Conservation (phyloP, 1,140 invertebrate genomes). For the Apis cerana region DNA sequence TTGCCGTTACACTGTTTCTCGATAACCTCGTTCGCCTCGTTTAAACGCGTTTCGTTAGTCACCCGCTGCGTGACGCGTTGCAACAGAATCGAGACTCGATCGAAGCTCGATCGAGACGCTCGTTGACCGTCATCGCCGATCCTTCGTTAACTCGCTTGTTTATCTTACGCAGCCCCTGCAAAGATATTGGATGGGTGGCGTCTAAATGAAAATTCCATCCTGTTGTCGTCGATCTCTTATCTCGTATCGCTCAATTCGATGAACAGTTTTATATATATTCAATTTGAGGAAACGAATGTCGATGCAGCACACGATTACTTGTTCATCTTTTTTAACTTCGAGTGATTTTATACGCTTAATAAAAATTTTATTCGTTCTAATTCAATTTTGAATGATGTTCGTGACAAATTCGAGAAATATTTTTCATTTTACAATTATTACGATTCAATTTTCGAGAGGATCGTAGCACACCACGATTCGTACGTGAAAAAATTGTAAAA, state of each 20-base stretch:
- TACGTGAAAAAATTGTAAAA: background rate
- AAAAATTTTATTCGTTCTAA: no score
- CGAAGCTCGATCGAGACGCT: background rate
- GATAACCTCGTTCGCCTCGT: slow-evolving; percentile 6
- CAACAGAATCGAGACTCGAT: background rate
- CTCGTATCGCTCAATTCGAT: no score
- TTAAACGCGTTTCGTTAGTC: slow-evolving; percentile 17
- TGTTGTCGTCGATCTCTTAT: no score
- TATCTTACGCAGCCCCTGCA: background rate
- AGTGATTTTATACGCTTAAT: no score
- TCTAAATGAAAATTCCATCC: no score
- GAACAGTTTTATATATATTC: no score
- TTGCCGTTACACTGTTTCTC: slow-evolving; percentile 13
- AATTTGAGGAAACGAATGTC: no score
- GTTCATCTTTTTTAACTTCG: no score
- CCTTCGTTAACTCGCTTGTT: background rate
- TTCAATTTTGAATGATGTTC: no score
- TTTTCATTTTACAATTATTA: no score
- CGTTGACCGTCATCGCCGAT: background rate
- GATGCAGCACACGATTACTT: no score
- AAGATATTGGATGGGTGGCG: background rate
- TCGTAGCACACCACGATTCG: background rate
- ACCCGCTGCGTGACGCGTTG: background rate
- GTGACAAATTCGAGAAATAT: no score
- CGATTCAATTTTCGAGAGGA: background rate